phyloP scores from a whole-genome alignment of 1,140 invertebrate genomes.

The Phenacoccus solenopsis region DNA sequence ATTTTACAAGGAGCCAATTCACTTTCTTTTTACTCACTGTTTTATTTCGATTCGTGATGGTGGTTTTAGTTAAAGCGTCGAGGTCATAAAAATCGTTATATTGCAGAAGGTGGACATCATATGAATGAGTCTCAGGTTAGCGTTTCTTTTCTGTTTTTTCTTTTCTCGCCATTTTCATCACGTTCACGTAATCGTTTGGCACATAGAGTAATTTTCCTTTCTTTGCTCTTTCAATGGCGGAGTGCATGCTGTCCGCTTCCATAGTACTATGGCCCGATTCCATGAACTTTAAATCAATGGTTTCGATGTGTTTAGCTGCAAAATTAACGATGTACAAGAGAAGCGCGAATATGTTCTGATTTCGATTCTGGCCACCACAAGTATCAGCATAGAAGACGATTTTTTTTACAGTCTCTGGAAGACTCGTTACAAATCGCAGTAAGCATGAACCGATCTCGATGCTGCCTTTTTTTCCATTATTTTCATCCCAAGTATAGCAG shows the following conservation, averaged over 20 bases:
- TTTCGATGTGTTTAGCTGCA: constrained; percentile 22
- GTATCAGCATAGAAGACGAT: constrained; percentile 6
- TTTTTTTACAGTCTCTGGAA: neutral
- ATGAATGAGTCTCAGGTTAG: no score
- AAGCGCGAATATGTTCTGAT: neutral
- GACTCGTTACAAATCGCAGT: neutral
- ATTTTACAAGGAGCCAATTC: constrained; percentile 15
- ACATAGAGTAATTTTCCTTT: neutral
- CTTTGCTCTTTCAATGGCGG: constrained; percentile 20
- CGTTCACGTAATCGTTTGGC: constrained; percentile 17
- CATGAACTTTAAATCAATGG: constrained; percentile 26
- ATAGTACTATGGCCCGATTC: constrained; percentile 25
- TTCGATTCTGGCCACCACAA: constrained; percentile 11
- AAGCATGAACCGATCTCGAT: constrained; percentile 1
- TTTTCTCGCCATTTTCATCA: constrained; percentile 3
- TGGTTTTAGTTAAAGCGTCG: neutral
- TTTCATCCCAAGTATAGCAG: constrained; percentile 10
- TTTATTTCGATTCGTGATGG: neutral
- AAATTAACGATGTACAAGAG: constrained; percentile 2
- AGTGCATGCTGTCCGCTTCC: constrained; percentile 25
- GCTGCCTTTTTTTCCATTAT: constrained; percentile 5
- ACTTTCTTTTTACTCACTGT: neutral
- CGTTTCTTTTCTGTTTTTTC: no score
- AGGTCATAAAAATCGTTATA: constrained; percentile 18
- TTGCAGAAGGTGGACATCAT: neutral